phyloP scores from a whole-genome alignment of 2,888 invertebrate species.

The Pyrrhia umbra region DNA sequence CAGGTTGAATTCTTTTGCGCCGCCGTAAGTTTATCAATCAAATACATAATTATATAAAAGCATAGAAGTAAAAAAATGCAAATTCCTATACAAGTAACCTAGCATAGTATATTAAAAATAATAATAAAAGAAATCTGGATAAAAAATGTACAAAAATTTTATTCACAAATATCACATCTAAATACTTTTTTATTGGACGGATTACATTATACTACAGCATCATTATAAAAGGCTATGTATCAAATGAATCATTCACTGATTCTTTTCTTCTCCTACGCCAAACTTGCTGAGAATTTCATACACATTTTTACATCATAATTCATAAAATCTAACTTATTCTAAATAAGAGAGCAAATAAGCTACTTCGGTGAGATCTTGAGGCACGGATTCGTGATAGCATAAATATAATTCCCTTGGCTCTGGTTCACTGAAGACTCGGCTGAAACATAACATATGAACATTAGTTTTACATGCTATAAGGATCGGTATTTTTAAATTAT shows the following conservation, averaged over 20 bases:
- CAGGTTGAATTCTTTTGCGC: too few relatives aligned
- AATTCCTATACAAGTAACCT: too few relatives aligned
- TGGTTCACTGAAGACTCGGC: constrained; percentile 94
- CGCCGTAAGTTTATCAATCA: too few relatives aligned
- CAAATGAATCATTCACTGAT: background rate
- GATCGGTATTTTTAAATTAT: background rate
- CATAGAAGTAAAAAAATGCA: too few relatives aligned
- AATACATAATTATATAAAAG: too few relatives aligned
- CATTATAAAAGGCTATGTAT: background rate
- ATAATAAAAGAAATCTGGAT: too few relatives aligned
- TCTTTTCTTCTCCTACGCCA: too few relatives aligned
- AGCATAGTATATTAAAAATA: too few relatives aligned
- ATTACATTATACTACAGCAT: constrained; percentile 12
- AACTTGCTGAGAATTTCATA: too few relatives aligned
- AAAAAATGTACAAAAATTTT: background rate
- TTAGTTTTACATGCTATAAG: background rate
- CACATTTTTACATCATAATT: too few relatives aligned
- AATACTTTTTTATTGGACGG: constrained; percentile 39
- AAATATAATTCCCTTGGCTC: constrained; percentile 95
- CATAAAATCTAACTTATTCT: constrained; percentile 73
- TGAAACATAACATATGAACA: constrained; percentile 74
- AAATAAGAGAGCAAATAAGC: constrained; percentile 93
- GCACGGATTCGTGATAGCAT: constrained; percentile 96
- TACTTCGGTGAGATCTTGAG: constrained; percentile 97
- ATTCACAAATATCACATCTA: background rate